Base-by-base conservation (phyloP, 2,888 invertebrate species). In the Drosophila kambysellisi region DNA sequence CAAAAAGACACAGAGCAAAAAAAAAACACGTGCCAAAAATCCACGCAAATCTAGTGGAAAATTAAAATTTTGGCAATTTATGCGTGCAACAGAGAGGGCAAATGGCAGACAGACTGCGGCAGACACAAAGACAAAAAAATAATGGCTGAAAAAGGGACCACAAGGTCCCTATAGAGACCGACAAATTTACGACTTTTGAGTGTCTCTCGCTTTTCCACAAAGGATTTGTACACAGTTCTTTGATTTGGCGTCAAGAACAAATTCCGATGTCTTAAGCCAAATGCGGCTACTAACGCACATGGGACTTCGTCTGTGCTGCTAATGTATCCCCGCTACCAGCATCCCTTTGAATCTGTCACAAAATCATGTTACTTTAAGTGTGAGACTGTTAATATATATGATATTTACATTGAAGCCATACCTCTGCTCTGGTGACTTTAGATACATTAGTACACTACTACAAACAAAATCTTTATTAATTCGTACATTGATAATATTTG, bases 21-120 rank as follows among this genome's bases (percentile, higher is more conserved):
- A 54, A 57, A 54, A 51, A 46, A 75, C 65, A 58, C 50, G 51
- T 63, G 57, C 53, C 46, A 63, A 61, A 75, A 76, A 75, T 75
- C 66, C 81, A 67, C 81, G 64, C 81, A 80, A 79, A 79, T 79
- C 79, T 81, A 79, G 69, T 76, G 79, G 79, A 79, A 79, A 79
- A 80, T 80, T 80, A 81, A 79, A 79, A 79, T 76, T 76, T 70
- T 71, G 51, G 35, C 76, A 79, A 76, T 80, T 79, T 80, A 66
- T 71, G 66, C 39, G 68, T n/a, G 46, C 48, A 43, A 60, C 15
- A 62, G 50, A 30, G 67, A 62, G 0, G 9, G 6, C n/a, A 39
- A 41, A 50, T 46, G 52, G 29, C 20, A 33, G 48, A 2, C 17
- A 41, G 53, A 50, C 29, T 51, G 43, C 30, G 57, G 17, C 52